Percentiles rank a stretch among this genome's conserved stretches.
phyloP scores from a whole-genome alignment of 2,113 vertebrate species.

The Perccottus glenii region DNA sequence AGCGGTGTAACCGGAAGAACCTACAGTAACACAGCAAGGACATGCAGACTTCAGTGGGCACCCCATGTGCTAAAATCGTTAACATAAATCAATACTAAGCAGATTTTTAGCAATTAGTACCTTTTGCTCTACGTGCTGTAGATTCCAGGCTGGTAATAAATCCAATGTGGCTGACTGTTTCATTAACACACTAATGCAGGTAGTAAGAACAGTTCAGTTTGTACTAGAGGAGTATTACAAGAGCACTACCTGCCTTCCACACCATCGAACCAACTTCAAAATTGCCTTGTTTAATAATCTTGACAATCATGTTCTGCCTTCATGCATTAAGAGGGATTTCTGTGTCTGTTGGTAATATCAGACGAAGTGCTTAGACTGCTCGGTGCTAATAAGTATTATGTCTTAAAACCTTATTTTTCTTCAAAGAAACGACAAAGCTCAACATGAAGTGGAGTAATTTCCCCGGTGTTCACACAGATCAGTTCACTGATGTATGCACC shows the following conservation, averaged over 20 bases:
- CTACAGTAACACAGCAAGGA: no score
- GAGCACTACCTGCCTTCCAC: neutral
- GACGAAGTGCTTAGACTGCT: slow-evolving; percentile 4
- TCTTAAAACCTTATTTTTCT: slow-evolving; percentile 31
- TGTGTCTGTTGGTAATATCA: slow-evolving; percentile 14
- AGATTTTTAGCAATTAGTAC: no score
- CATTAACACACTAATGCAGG: neutral
- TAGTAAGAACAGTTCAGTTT: neutral
- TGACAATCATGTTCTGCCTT: slow-evolving; percentile 25
- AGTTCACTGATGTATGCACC: slow-evolving; percentile 11
- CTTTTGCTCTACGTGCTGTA: no score
- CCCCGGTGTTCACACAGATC: slow-evolving; percentile 34
- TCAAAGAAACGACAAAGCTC: slow-evolving; percentile 26
- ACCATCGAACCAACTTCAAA: slow-evolving; percentile 21
- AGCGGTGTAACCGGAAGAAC: no score
- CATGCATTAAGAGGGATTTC: slow-evolving; percentile 18
- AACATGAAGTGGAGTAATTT: slow-evolving; percentile 28
- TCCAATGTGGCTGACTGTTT: neutral
- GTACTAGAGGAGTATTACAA: slow-evolving; percentile 1
- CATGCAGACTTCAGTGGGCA: no score
- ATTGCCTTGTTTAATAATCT: slow-evolving; percentile 23
- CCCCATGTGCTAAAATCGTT: no score
- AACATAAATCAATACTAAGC: no score
- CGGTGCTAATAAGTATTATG: slow-evolving; percentile 4
- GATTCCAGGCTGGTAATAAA: no score